A percentile compares a stretch with the other conserved stretches of the same genome.
Evolutionary conservation across 2,113 vertebrate species (phyloP).

Genomic region (Alouatta palliata): DNA sequence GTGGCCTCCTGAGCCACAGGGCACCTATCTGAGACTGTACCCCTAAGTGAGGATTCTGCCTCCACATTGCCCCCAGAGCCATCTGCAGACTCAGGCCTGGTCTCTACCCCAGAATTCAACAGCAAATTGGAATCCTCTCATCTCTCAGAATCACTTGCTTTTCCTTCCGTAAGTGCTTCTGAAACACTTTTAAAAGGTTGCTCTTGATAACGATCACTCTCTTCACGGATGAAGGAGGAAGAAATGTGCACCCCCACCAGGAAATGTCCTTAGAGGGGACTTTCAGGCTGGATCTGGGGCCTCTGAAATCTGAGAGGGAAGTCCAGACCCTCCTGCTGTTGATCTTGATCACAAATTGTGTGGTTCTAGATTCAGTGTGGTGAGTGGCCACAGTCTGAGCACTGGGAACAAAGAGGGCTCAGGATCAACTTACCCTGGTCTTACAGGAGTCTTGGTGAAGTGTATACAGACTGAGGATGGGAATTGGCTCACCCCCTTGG

Average conservation of each 20-base stretch:
- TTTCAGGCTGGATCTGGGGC: not conserved
- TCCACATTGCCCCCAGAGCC: not conserved
- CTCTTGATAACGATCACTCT: not conserved
- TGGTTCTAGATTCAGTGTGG: not conserved
- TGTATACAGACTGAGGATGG: conserved; percentile 38
- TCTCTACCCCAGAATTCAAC: not conserved
- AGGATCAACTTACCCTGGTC: not conserved
- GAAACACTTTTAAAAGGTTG: not conserved
- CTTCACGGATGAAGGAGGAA: not conserved
- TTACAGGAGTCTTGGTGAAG: not conserved
- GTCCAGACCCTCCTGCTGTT: not conserved
- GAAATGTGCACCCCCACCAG: not conserved
- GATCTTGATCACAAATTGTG: not conserved
- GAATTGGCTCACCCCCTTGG: not conserved
- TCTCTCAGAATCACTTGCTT: not conserved
- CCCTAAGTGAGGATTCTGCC: not conserved
- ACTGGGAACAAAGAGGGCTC: not conserved
- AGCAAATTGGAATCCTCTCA: not conserved
- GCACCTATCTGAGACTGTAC: too few species aligned
- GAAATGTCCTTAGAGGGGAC: not conserved
- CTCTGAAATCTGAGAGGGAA: not conserved
- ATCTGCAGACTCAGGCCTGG: not conserved
- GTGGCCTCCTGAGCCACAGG: not conserved
- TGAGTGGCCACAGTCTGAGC: not conserved
- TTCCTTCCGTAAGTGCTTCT: not conserved